These are phyloP conservation scores for Himantopus leucocephalus DNA, from an alignment of 2,113 vertebrate genomes.

Conservation along the genomic window DNA sequence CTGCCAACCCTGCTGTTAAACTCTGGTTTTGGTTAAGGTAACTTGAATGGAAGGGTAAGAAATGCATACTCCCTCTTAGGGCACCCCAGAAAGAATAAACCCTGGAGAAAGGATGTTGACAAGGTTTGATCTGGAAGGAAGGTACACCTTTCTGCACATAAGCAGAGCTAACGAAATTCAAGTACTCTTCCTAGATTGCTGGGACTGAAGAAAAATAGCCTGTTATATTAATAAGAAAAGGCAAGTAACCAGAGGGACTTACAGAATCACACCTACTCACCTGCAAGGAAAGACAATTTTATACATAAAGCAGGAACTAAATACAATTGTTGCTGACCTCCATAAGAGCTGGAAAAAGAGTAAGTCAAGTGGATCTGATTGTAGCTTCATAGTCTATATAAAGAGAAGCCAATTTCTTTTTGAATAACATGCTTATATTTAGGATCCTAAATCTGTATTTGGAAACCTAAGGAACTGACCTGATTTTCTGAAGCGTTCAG, in stretches of 20 bases:
- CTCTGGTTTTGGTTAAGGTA: not conserved
- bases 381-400: conserved; percentile 22
- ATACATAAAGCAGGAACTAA: not conserved
- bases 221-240: not conserved
- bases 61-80: not conserved
- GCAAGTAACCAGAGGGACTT: not conserved
- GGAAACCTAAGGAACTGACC: conserved; percentile 45
- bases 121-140: not conserved
- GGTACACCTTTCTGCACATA: not conserved
- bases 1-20: not conserved
- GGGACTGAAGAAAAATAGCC: not conserved
- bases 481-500: conserved; percentile 46
- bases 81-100: not conserved
- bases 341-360: conserved; percentile 17
- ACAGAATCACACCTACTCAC: not conserved
- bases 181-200: not conserved
- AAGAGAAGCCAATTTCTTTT: conserved; percentile 17
- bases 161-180: not conserved
- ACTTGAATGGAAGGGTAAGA: not conserved
- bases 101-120: not conserved
- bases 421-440: conserved; percentile 54
- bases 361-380: conserved; percentile 36
- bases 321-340: conserved; percentile 14
- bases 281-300: conserved; percentile 10
- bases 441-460: conserved; percentile 48